These are phyloP conservation scores for Oreochromis spilurus DNA, from an alignment of 2,113 vertebrate genomes.

Conservation along the genomic window DNA sequence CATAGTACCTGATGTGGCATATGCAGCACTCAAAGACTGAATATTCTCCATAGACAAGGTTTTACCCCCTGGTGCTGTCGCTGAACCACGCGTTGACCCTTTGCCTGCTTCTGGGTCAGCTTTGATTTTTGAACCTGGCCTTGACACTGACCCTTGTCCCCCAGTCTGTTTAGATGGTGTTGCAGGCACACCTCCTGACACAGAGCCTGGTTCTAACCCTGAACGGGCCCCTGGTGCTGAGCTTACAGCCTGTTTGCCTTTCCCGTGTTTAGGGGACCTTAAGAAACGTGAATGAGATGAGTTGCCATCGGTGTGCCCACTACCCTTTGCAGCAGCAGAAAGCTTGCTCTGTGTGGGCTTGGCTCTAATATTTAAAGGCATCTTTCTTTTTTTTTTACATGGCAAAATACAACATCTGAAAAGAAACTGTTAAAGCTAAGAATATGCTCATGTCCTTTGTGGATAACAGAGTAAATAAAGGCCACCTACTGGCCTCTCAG, in stretches of 20 bases:
- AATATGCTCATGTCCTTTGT: conserved; percentile 6
- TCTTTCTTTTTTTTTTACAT: conserved; percentile 35
- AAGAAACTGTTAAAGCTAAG: neutral
- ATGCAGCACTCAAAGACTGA: conserved; percentile 95
- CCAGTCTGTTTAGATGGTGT: conserved; percentile 15
- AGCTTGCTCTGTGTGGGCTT: conserved; percentile 70
- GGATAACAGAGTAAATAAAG: conserved; percentile 21
- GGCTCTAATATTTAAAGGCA: conserved; percentile 65
- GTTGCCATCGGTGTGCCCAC: conserved; percentile 79
- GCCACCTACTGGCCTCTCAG: conserved; percentile 29
- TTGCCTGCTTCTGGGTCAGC: conserved; percentile 9
- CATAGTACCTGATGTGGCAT: conserved; percentile 91
- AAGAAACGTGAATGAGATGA: conserved; percentile 86
- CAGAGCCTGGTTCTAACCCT: conserved; percentile 62
- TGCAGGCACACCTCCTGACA: conserved; percentile 60
- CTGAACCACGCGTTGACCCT: conserved; percentile 16
- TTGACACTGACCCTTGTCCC: conserved; percentile 17
- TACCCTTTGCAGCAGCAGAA: conserved; percentile 82
- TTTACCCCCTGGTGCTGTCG: conserved; percentile 79
- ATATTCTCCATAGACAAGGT: conserved; percentile 98
- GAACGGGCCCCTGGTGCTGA: conserved; percentile 56
- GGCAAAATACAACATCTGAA: conserved; percentile 4
- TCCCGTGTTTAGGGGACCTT: conserved; percentile 72
- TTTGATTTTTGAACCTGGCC: conserved; percentile 34
- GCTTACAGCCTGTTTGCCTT: conserved; percentile 48